Base-by-base conservation (phyloP, 92 coral and sea anemone genomes). In the Epizoanthus ramosus region DNA sequence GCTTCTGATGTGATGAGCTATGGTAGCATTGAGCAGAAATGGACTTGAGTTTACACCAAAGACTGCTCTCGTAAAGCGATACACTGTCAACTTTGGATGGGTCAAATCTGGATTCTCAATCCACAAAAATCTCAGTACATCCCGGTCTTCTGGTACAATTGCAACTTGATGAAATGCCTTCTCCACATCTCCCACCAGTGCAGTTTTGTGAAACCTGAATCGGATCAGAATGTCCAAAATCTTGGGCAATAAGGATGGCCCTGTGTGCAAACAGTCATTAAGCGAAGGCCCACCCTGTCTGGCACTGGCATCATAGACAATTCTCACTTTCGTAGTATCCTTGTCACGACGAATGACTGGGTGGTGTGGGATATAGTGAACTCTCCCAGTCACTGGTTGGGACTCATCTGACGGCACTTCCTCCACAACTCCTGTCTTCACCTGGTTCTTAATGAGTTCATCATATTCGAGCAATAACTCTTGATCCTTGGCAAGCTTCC, bases 341-440 rank as follows among this genome's bases (percentile, higher is more conserved):
- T 65, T 75, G 56, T 75, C 85, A 3, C 74, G 47, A 14, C 85
- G 66, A 39, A 85, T 45, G 15, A 90, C 84, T 0, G 93, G 88
- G 57, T 87, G 90, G 37, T 87, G 93, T 6, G 90, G 90, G 33
- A 83, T 76, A 63, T 90, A 87, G 58, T 85, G 89, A 2, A 72
- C 79, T 75, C 72, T 89, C 25, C 79, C 86, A 8, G 43, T 23
- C 22, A 5, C 28, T 18, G 58, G 10, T 4, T 35, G 50, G 59
- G 18, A 15, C 4, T 82, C 65, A 57, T 74, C 68, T 31, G 64
- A 54, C 16, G 15, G 17, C 22, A 87, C 84, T 39, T 75, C 31
- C 33, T 87, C 90, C 18, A 83, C 84, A n/a, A 87, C 71, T 18
- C 89, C 90, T 43, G 43, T 6, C 17, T 87, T 70, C 47, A 54